A percentile compares a stretch with the other conserved stretches of the same genome.
phyloP scores from a whole-genome alignment of 1,140 invertebrate species.

The Nixonia krombeini region DNA sequence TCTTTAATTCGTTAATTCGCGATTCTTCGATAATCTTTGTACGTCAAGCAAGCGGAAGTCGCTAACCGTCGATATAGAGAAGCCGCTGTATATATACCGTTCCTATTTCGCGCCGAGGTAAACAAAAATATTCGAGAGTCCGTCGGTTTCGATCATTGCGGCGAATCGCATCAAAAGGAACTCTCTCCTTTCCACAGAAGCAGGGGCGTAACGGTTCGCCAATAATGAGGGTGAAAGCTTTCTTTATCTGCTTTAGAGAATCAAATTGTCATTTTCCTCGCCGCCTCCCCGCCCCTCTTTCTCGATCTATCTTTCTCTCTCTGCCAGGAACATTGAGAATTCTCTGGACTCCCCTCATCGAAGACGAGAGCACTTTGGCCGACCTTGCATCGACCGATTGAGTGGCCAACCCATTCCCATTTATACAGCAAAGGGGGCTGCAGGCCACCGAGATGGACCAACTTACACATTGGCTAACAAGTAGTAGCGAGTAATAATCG shows the following conservation, averaged over 20 bases:
- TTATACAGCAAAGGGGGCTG: constrained; percentile 2
- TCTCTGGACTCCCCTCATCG: background rate
- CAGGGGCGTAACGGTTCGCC: background rate
- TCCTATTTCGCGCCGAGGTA: too few relatives aligned
- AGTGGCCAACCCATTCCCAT: background rate
- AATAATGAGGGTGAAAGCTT: constrained; percentile 1
- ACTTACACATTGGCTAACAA: constrained; percentile 40
- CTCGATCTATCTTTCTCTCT: background rate
- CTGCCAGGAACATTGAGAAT: background rate
- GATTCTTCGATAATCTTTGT: too few relatives aligned
- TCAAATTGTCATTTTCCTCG: constrained; percentile 1
- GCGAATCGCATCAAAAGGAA: background rate
- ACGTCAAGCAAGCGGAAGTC: too few relatives aligned
- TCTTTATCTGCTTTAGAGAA: background rate
- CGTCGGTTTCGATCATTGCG: background rate
- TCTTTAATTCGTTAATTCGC: too few relatives aligned
- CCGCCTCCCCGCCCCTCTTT: too few relatives aligned
- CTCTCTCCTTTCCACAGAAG: background rate
- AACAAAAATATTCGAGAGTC: background rate
- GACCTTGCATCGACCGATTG: background rate
- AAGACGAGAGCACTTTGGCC: background rate
- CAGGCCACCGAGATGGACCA: constrained; percentile 30
- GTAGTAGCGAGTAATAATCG: constrained; percentile 45
- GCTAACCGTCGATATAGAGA: too few relatives aligned
- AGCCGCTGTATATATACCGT: too few relatives aligned